phyloP scores from a whole-genome alignment of 2,797 vertebrate genomes.

The Halcyon smyrnensis region DNA sequence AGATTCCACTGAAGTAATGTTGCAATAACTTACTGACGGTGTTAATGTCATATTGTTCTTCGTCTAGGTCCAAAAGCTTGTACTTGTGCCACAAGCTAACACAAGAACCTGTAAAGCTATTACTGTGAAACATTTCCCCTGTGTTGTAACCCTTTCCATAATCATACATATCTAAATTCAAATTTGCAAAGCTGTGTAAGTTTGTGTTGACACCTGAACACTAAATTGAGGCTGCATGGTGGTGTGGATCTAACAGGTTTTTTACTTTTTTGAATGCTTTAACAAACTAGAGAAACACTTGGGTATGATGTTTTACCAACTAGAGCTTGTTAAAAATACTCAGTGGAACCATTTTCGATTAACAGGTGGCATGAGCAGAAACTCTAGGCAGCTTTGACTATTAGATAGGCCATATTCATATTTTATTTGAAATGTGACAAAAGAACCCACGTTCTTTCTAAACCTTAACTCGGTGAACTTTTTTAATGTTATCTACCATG shows the following conservation, averaged over 20 bases:
- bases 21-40: neutral
- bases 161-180: neutral
- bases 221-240: neutral
- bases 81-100: neutral
- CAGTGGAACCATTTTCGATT: neutral
- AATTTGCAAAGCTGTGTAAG: too few species aligned
- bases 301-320: neutral
- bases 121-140: neutral
- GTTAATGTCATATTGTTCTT: neutral
- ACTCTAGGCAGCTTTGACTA: neutral
- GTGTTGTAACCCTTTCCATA: neutral
- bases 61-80: neutral
- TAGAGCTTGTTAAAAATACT: neutral
- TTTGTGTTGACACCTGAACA: neutral
- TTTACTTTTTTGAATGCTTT: neutral
- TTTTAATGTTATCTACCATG: neutral
- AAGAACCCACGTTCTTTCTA: neutral
- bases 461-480: neutral
- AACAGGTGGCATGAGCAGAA: neutral
- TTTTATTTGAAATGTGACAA: neutral
- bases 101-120: neutral
- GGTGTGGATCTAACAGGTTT: neutral
- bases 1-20: neutral
- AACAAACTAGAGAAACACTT: neutral
- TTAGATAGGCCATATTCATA: neutral